These are phyloP conservation scores for Incurvaria masculella DNA, from an alignment of 2,888 invertebrate genomes.

Conservation along the genomic window DNA sequence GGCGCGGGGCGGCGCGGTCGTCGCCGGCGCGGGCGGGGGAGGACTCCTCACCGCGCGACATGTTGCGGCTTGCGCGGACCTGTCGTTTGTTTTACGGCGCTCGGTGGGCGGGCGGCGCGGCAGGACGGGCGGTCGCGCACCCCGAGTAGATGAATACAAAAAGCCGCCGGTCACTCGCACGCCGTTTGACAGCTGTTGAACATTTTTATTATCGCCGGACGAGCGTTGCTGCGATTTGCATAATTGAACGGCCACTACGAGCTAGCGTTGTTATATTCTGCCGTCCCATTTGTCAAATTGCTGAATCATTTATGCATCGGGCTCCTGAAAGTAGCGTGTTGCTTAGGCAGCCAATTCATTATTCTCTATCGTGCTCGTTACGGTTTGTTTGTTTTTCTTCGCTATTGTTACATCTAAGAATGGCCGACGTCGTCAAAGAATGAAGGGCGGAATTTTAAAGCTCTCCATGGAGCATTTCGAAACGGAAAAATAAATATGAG, in stretches of 20 bases:
- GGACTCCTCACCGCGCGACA: not conserved
- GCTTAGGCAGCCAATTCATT: conserved; percentile 48
- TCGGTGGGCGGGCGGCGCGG: conserved; percentile 34
- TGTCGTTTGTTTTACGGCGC: conserved; percentile 35
- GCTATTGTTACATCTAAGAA: not conserved
- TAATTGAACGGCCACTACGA: conserved; percentile 57
- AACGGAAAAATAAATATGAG: no score
- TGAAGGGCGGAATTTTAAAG: not conserved
- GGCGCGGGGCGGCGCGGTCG: no score
- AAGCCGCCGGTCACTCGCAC: conserved; percentile 21
- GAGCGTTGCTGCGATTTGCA: conserved; percentile 53
- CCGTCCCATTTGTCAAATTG: conserved; percentile 56
- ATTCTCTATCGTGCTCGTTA: conserved; percentile 29
- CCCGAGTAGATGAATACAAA: conserved; percentile 28
- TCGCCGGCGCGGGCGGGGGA: conserved; percentile 8
- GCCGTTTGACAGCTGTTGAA: conserved; percentile 52
- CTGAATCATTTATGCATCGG: conserved; percentile 54
- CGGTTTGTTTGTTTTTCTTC: not conserved
- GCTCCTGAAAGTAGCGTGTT: conserved; percentile 38
- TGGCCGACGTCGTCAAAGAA: not conserved
- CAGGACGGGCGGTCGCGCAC: no score
- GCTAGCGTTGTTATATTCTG: conserved; percentile 54
- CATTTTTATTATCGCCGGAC: conserved; percentile 54
- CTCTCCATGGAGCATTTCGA: not conserved
- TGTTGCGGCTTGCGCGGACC: not conserved